phyloP scores from a whole-genome alignment of 2,797 vertebrate species.

The Pantherophis vulpinus region DNA sequence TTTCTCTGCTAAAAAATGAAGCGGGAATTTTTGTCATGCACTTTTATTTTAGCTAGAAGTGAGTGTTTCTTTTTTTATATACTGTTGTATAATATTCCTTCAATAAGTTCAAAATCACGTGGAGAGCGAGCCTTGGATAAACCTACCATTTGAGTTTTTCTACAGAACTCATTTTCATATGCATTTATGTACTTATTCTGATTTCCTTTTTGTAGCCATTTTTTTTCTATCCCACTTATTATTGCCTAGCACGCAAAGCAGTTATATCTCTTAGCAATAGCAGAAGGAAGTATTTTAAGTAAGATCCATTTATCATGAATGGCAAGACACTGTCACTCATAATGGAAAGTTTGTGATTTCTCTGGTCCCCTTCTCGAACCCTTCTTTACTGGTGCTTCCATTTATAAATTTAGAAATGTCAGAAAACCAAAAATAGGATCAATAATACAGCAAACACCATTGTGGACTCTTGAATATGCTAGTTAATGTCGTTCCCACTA shows the following conservation, averaged over 20 bases:
- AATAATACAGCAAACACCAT: neutral
- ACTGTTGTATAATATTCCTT: neutral
- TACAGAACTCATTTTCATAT: neutral
- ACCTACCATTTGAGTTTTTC: neutral
- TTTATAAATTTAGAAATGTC: neutral
- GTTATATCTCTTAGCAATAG: neutral
- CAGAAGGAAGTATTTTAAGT: neutral
- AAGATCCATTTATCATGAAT: neutral
- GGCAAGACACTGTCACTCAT: neutral
- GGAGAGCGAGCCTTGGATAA: neutral
- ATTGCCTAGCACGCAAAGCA: neutral
- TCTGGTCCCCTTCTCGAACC: neutral
- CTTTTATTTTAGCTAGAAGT: neutral
- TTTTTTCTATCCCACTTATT: neutral
- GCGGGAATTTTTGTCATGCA: conserved; percentile 46
- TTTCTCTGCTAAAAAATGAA: conserved; percentile 72
- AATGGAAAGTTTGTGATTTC: neutral
- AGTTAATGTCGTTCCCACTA: neutral
- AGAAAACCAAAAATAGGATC: neutral
- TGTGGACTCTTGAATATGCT: neutral
- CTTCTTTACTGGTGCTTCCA: neutral
- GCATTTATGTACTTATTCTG: neutral
- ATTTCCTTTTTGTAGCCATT: neutral
- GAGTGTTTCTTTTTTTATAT: neutral
- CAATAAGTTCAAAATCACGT: neutral